phyloP scores from a whole-genome alignment of 2,797 vertebrate genomes.

The Oophaga sylvatica region DNA sequence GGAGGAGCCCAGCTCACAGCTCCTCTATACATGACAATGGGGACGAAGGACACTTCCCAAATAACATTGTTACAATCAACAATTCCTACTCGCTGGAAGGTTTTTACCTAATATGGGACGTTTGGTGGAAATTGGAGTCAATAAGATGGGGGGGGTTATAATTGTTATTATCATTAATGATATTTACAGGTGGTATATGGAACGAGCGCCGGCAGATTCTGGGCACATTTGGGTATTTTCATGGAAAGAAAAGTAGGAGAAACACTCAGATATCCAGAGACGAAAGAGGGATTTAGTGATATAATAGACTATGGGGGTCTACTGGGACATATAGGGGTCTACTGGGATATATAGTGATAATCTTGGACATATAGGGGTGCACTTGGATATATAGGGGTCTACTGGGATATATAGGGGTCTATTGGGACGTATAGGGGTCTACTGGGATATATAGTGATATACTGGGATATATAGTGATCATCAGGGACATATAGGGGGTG shows the following conservation, averaged over 20 bases:
- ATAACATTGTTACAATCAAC: not conserved
- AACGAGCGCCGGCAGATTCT: no score
- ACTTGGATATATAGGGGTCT: no score
- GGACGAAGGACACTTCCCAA: not conserved
- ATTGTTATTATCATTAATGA: not conserved
- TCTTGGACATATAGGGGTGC: no score
- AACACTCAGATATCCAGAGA: not conserved
- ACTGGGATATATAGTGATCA: no score
- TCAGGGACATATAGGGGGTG: no score
- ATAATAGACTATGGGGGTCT: not conserved
- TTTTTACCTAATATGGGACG: conserved; percentile 50
- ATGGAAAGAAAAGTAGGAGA: no score
- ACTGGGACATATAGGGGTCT: no score
- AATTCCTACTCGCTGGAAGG: not conserved
- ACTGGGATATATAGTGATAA: no score
- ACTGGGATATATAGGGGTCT: no score
- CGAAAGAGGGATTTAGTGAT: not conserved
- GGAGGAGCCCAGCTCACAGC: not conserved
- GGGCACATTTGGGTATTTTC: no score
- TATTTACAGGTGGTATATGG: not conserved
- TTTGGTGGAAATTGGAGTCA: not conserved
- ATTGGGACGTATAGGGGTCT: no score
- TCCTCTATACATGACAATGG: conserved; percentile 13
- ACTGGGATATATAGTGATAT: no score
- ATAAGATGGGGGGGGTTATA: not conserved